Evolutionary conservation across 1,140 invertebrate genomes (phyloP).

Genomic region (Apis laboriosa): DNA sequence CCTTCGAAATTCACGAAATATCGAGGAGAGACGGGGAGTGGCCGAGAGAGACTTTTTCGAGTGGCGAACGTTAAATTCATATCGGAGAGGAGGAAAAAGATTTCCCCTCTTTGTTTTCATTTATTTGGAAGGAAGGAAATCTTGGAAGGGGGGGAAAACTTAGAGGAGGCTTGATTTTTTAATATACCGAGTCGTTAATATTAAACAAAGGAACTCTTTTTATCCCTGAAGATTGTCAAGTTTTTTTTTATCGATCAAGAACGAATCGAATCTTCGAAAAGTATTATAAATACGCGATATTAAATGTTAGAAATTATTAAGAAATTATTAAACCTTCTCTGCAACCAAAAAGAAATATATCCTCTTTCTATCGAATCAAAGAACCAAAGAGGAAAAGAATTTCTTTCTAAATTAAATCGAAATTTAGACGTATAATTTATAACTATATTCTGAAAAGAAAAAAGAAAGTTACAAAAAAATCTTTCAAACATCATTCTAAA

Average conservation of each 20-base stretch:
- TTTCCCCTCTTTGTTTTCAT: not conserved
- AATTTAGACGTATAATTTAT: no score
- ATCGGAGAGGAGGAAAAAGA: not conserved
- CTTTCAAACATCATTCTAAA: not conserved
- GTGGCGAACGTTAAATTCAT: conserved; percentile 12
- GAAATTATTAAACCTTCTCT: no score
- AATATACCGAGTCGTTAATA: not conserved
- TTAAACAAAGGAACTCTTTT: not conserved
- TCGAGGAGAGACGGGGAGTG: not conserved
- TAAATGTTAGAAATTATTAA: no score
- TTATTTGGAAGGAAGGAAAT: not conserved
- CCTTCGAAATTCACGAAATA: conserved; percentile 22
- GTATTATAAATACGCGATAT: no score
- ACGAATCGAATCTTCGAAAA: no score
- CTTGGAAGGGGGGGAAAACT: not conserved
- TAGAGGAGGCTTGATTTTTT: not conserved
- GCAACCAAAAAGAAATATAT: no score
- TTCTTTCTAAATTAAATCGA: no score
- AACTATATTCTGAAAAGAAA: no score
- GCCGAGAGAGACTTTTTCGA: not conserved
- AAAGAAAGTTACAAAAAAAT: not conserved
- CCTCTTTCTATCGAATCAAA: no score
- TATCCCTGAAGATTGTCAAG: not conserved
- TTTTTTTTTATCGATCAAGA: no score
- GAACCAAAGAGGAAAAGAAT: no score